These are phyloP conservation scores for Drosophila vallismaia DNA, from an alignment of 2,888 invertebrate genomes.

Conservation along the genomic window DNA sequence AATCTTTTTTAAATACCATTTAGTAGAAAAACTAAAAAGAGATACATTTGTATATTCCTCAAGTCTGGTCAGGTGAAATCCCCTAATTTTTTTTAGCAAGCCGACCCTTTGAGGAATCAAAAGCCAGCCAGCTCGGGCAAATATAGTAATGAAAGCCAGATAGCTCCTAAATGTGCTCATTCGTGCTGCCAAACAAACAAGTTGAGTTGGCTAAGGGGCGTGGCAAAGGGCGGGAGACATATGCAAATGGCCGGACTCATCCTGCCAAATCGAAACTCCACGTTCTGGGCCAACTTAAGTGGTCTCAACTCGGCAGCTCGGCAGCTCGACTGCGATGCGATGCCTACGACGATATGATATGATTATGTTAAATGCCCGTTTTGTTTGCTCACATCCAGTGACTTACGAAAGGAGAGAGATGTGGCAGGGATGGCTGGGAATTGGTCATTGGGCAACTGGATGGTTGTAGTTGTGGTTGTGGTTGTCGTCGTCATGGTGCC, in stretches of 20 bases:
- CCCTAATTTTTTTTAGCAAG: background rate
- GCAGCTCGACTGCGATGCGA: constrained; percentile 58
- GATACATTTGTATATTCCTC: background rate
- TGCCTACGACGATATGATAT: constrained; percentile 78
- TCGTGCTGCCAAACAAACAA: constrained; percentile 59
- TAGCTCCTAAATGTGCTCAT: constrained; percentile 71
- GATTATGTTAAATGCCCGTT: constrained; percentile 81
- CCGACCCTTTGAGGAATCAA: constrained; percentile 22
- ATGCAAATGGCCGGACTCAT: constrained; percentile 76
- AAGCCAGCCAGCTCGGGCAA: constrained; percentile 49
- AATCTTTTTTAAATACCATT: too few species aligned
- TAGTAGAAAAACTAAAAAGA: too few species aligned
- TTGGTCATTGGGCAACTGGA: constrained; percentile 76
- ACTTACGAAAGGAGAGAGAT: constrained; percentile 21
- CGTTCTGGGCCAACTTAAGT: constrained; percentile 73
- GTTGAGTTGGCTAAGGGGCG: constrained; percentile 10
- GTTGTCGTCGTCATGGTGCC: constrained; percentile 73
- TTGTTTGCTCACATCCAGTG: constrained; percentile 66
- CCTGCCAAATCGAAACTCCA: constrained; percentile 23
- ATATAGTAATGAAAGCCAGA: constrained; percentile 77
- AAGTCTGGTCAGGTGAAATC: background rate
- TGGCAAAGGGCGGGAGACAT: constrained; percentile 46
- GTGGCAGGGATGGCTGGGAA: constrained; percentile 43
- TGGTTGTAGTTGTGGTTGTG: constrained; percentile 51
- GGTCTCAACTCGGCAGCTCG: constrained; percentile 61